A percentile compares a stretch with the other conserved stretches of the same genome.
These are phyloP conservation scores for Pampus argenteus DNA, from an alignment of 2,797 vertebrate genomes.

Conservation along the genomic window DNA sequence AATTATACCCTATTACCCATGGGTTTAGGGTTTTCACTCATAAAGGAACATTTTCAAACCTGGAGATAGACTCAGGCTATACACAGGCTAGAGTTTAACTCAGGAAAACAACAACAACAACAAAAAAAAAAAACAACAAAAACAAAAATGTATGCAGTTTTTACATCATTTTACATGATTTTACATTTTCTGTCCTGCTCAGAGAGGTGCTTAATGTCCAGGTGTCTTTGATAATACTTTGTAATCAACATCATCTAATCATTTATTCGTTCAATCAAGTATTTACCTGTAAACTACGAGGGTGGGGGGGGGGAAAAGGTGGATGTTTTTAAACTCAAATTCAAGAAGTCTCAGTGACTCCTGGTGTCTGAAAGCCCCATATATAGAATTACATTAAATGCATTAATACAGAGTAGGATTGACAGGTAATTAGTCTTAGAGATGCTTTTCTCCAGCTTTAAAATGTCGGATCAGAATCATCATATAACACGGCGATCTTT, in stretches of 20 bases:
- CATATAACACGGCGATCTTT: conserved; percentile 1
- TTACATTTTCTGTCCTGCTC: too few species aligned
- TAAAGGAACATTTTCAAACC: conserved; percentile 47
- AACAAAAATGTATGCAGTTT: not conserved
- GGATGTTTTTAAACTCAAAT: conserved; percentile 22
- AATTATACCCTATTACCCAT: conserved; percentile 70
- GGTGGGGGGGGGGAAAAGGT: conserved; percentile 30
- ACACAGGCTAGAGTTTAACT: not conserved
- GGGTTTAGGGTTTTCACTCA: conserved; percentile 54
- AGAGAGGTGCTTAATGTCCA: conserved; percentile 6
- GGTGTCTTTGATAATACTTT: conserved; percentile 3
- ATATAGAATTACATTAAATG: conserved; percentile 47
- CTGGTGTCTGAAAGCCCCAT: conserved; percentile 40
- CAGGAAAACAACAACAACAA: too few species aligned
- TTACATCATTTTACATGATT: too few species aligned
- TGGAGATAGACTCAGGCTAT: conserved; percentile 3
- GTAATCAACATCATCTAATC: too few species aligned
- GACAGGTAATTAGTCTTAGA: conserved; percentile 35
- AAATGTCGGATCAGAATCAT: not conserved
- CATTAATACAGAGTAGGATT: conserved; percentile 40
- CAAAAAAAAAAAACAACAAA: too few species aligned
- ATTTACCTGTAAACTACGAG: conserved; percentile 21
- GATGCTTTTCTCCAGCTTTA: conserved; percentile 11
- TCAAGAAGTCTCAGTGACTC: conserved; percentile 25
- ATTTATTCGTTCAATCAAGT: too few species aligned